Conservation (phyloP, 2,888 invertebrate species). For the Leptinotarsa peninsularis region DNA sequence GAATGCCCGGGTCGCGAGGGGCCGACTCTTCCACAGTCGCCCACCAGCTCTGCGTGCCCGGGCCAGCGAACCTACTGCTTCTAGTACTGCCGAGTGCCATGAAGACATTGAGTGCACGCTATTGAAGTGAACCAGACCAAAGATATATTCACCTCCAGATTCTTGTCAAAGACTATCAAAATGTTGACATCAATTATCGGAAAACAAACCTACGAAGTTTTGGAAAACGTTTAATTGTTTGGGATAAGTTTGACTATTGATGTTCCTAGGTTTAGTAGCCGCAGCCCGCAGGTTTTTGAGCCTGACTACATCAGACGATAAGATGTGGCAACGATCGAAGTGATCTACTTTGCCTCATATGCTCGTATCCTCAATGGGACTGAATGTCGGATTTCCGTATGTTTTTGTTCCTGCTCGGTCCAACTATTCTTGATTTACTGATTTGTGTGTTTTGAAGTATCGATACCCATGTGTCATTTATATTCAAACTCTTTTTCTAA, state of each 20-base stretch:
- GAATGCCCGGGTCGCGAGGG: slow-evolving; percentile 61
- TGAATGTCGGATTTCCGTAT: too few species aligned
- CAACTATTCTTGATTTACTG: too few species aligned
- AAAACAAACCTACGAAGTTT: background rate
- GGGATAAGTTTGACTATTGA: background rate
- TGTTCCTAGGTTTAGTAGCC: too few species aligned
- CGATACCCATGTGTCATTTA: too few species aligned
- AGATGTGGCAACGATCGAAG: too few species aligned
- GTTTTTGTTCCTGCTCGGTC: too few species aligned
- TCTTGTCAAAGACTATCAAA: slow-evolving; percentile 11
- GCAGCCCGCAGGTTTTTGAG: too few species aligned
- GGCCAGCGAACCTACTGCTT: slow-evolving; percentile 65
- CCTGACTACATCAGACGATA: too few species aligned
- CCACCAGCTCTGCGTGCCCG: slow-evolving; percentile 61
- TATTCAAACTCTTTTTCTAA: too few species aligned
- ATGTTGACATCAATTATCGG: background rate
- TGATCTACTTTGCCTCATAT: too few species aligned
- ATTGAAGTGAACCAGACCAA: slow-evolving; percentile 57
- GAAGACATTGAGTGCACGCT: slow-evolving; percentile 36
- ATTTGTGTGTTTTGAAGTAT: too few species aligned
- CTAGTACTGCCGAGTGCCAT: slow-evolving; percentile 51
- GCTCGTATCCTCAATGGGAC: too few species aligned
- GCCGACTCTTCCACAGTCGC: slow-evolving; percentile 53
- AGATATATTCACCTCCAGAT: slow-evolving; percentile 53
- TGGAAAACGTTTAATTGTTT: background rate